Percentiles rank a stretch among this genome's conserved stretches.
Conservation (phyloP, 2,888 invertebrate species). For the Anticlea derivata region DNA sequence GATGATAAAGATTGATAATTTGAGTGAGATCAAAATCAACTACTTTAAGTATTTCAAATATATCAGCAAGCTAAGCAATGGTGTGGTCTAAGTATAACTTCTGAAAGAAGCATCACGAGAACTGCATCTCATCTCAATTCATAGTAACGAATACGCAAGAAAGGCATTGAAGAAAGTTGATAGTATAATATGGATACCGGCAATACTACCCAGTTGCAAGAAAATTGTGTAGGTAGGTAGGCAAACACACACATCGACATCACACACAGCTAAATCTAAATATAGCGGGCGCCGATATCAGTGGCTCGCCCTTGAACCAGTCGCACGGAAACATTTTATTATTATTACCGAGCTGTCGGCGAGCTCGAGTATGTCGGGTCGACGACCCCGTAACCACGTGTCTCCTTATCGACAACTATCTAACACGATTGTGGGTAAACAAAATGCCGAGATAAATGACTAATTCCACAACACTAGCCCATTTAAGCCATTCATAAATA, state of each 20-base stretch:
- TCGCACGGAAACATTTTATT: constrained; percentile 85
- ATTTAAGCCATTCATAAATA: constrained; percentile 73
- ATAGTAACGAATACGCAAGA: constrained; percentile 22
- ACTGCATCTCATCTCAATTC: background rate
- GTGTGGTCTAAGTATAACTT: too few relatives aligned
- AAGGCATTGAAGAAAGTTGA: constrained; percentile 28
- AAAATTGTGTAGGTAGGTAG: constrained; percentile 60
- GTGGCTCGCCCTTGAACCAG: constrained; percentile 84
- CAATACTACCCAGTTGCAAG: constrained; percentile 49
- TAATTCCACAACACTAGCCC: constrained; percentile 78
- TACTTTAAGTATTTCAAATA: too few relatives aligned
- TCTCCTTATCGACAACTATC: constrained; percentile 84
- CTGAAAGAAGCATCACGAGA: background rate
- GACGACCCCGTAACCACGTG: constrained; percentile 81
- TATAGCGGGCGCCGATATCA: constrained; percentile 84
- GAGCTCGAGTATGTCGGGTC: constrained; percentile 82
- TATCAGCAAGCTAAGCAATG: too few relatives aligned
- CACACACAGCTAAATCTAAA: constrained; percentile 82
- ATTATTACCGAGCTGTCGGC: constrained; percentile 84
- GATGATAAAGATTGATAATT: too few relatives aligned
- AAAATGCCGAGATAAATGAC: constrained; percentile 82
- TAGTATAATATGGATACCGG: constrained; percentile 22
- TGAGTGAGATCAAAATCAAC: too few relatives aligned
- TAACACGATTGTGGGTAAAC: constrained; percentile 83
- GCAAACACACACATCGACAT: constrained; percentile 67